Evolutionary conservation across 2,113 vertebrate species (phyloP).

Genomic region (Galeopterus variegatus): DNA sequence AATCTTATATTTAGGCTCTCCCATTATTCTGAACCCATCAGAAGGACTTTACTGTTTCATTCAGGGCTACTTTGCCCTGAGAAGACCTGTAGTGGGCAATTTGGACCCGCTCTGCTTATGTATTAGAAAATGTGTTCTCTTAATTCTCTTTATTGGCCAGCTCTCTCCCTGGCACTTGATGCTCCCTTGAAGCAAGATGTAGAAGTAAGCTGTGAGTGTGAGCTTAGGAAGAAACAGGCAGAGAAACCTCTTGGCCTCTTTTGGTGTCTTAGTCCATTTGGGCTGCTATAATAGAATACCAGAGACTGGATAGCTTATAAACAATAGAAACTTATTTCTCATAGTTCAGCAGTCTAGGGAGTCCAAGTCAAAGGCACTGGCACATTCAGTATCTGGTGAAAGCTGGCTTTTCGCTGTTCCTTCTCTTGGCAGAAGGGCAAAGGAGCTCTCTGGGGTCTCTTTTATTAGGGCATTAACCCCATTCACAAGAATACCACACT

Average conservation of each 20-base stretch:
- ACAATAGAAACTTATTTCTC: neutral
- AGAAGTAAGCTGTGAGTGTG: neutral
- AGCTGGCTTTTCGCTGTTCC: neutral
- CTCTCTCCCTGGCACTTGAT: constrained; percentile 22
- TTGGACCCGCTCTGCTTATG: neutral
- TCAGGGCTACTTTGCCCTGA: neutral
- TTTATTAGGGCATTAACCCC: neutral
- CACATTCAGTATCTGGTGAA: neutral
- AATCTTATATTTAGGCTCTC: fast-evolving
- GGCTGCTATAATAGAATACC: neutral
- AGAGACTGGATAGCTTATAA: neutral
- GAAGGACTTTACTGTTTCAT: neutral
- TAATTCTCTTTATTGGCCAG: neutral
- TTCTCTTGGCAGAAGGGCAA: neutral
- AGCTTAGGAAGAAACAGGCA: neutral
- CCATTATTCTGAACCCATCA: neutral
- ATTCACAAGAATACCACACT: neutral
- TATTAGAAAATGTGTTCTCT: neutral
- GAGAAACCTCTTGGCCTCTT: neutral
- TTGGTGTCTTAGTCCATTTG: neutral
- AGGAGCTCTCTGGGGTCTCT: neutral
- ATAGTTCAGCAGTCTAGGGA: neutral
- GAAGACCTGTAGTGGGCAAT: neutral
- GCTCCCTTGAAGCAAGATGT: neutral
- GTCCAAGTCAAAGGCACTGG: neutral